phyloP scores from a whole-genome alignment of 2,888 invertebrate species.

The Ennomos quercinarius region DNA sequence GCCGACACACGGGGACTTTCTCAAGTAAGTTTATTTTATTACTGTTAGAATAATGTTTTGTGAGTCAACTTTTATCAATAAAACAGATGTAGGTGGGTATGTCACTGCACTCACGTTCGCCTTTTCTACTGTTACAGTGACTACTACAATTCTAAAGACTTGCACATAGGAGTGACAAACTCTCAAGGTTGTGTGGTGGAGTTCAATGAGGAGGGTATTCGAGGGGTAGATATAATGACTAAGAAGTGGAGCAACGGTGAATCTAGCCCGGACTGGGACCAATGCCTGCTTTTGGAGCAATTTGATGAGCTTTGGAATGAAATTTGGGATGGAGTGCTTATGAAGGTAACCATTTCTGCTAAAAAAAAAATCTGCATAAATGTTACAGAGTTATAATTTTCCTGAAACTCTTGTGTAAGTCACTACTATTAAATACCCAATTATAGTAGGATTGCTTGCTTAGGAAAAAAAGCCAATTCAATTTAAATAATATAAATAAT shows the following conservation, averaged over 20 bases:
- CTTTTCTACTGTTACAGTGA: slow-evolving; percentile 82
- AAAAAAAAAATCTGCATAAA: no score
- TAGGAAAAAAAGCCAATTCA: no score
- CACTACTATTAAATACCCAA: no score
- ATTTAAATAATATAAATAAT: no score
- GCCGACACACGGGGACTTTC: slow-evolving; percentile 94
- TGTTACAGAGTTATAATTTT: no score
- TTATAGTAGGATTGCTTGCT: no score
- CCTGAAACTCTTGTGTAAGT: no score
- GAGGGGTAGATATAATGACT: slow-evolving; percentile 80
- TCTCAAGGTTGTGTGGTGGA: slow-evolving; percentile 92
- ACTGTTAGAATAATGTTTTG: slow-evolving; percentile 9
- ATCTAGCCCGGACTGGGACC: slow-evolving; percentile 88
- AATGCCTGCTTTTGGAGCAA: slow-evolving; percentile 89
- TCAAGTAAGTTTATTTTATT: slow-evolving; percentile 87
- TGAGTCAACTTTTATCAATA: slow-evolving; percentile 35
- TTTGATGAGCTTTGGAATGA: slow-evolving; percentile 90
- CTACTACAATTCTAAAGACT: slow-evolving; percentile 92
- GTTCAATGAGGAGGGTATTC: slow-evolving; percentile 92
- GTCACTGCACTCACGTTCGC: slow-evolving; percentile 18
- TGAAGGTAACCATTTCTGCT: slow-evolving; percentile 80
- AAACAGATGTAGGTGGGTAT: slow-evolving; percentile 4
- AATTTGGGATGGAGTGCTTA: slow-evolving; percentile 90
- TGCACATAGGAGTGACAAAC: slow-evolving; percentile 96
- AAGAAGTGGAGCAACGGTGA: slow-evolving; percentile 86